Conservation (phyloP, 1,140 invertebrate genomes). For the Goniozus legneri region DNA sequence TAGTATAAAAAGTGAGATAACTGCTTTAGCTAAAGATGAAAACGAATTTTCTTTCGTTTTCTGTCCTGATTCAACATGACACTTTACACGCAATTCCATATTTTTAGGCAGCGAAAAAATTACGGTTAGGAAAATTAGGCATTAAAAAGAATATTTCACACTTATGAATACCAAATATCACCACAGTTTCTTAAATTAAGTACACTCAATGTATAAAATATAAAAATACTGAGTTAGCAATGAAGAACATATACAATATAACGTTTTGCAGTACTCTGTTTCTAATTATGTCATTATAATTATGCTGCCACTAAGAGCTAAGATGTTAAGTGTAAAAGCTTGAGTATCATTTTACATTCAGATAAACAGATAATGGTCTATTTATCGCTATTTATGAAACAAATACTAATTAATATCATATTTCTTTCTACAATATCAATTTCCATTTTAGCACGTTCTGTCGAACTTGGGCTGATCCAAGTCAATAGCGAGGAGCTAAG, state of each 20-base stretch:
- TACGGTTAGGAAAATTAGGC: slow-evolving; percentile 23
- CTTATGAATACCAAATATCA: slow-evolving; percentile 40
- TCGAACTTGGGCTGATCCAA: slow-evolving; percentile 9
- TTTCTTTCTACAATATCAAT: slow-evolving; percentile 29
- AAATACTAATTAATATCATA: slow-evolving; percentile 32
- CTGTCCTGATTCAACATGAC: no score
- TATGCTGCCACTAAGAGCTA: slow-evolving; percentile 35
- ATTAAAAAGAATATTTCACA: slow-evolving; percentile 26
- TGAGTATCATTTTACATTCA: slow-evolving; percentile 50
- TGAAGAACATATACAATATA: slow-evolving; percentile 38
- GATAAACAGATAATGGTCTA: slow-evolving; percentile 44
- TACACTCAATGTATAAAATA: slow-evolving; percentile 53
- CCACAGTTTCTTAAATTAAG: slow-evolving; percentile 49
- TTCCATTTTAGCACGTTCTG: slow-evolving; percentile 10
- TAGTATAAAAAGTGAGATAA: slow-evolving; percentile 37
- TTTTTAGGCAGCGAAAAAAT: slow-evolving; percentile 26
- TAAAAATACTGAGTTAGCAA: slow-evolving; percentile 53
- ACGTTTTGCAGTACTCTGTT: slow-evolving; percentile 19
- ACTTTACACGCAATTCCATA: slow-evolving; percentile 27
- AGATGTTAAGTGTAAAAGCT: slow-evolving; percentile 49
- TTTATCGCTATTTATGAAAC: slow-evolving; percentile 35
- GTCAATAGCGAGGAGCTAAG: slow-evolving; percentile 24
- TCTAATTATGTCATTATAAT: slow-evolving; percentile 24
- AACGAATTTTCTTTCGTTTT: no score
- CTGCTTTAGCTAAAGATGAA: background rate